Evolutionary conservation across 2,888 invertebrate genomes (phyloP).

Genomic region (Morpho helenor): DNA sequence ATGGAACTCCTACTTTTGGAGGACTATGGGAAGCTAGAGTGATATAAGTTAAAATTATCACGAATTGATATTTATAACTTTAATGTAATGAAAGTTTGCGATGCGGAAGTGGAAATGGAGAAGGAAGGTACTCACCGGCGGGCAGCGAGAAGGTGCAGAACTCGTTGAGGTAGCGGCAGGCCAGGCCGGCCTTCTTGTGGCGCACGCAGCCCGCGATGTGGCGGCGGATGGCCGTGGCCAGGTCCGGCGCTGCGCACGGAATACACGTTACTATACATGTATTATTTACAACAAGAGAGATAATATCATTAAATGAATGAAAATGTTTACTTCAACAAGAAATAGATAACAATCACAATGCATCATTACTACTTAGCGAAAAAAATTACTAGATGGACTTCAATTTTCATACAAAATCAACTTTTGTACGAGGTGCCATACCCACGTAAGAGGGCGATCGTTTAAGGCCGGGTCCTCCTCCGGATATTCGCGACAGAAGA

Average conservation of each 20-base stretch:
- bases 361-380: too few species aligned
- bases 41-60: too few species aligned
- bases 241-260: constrained; percentile 84
- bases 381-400: too few species aligned
- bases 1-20: too few species aligned
- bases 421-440: constrained; percentile 25
- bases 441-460: constrained; percentile 94
- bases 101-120: too few species aligned
- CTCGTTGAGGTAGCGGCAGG: constrained; percentile 93
- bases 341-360: too few species aligned
- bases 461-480: constrained; percentile 92
- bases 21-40: too few species aligned
- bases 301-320: too few species aligned
- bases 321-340: too few species aligned
- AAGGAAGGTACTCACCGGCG: constrained; percentile 82
- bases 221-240: constrained; percentile 93
- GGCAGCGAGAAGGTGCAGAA: constrained; percentile 96
- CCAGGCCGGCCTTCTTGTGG: constrained; percentile 86
- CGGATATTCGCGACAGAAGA: constrained; percentile 91
- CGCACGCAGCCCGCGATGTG: constrained; percentile 92
- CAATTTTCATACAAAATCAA: too few species aligned
- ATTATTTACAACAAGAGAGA: background rate
- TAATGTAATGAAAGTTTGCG: too few species aligned
- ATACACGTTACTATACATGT: background rate
- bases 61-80: too few species aligned